These are phyloP conservation scores for Daktulosphaira vitifoliae DNA, from an alignment of 1,140 invertebrate species.

Conservation along the genomic window DNA sequence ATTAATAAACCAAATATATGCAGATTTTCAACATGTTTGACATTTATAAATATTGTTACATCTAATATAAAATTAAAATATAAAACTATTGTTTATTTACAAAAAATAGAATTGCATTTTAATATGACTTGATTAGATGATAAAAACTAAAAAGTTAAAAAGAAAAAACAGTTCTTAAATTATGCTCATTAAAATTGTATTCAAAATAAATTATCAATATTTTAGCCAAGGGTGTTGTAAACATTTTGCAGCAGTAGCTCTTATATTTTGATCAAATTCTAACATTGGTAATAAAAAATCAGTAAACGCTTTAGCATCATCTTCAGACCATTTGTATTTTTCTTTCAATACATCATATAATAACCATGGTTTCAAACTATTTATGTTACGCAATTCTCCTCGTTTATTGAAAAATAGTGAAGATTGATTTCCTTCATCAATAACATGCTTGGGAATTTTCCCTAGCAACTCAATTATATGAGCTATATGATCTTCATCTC, in stretches of 20 bases:
- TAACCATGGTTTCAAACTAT: slow-evolving; percentile 86
- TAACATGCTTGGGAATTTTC: slow-evolving; percentile 84
- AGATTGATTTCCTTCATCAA: slow-evolving; percentile 83
- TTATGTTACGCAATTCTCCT: slow-evolving; percentile 84
- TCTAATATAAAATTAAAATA: not conserved
- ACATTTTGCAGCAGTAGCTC: slow-evolving; percentile 88
- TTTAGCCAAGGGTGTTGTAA: slow-evolving; percentile 87
- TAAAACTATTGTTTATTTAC: slow-evolving; percentile 29
- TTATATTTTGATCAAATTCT: slow-evolving; percentile 77
- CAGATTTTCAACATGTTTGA: no score
- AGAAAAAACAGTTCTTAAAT: slow-evolving; percentile 14
- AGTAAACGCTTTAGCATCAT: slow-evolving; percentile 79
- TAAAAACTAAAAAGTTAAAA: slow-evolving; percentile 1
- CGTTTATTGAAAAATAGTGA: slow-evolving; percentile 88
- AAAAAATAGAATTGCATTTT: slow-evolving; percentile 16
- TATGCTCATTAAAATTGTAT: not conserved
- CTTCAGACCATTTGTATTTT: slow-evolving; percentile 86
- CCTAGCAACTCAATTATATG: slow-evolving; percentile 97
- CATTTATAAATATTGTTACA: no score
- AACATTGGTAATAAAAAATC: slow-evolving; percentile 93
- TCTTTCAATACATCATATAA: slow-evolving; percentile 86
- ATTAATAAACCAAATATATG: no score
- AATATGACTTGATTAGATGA: slow-evolving; percentile 17
- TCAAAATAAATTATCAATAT: slow-evolving; percentile 36
- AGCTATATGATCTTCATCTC: slow-evolving; percentile 97